Evolutionary conservation across 2,888 invertebrate genomes (phyloP).

Genomic region (Trisateles emortualis): DNA sequence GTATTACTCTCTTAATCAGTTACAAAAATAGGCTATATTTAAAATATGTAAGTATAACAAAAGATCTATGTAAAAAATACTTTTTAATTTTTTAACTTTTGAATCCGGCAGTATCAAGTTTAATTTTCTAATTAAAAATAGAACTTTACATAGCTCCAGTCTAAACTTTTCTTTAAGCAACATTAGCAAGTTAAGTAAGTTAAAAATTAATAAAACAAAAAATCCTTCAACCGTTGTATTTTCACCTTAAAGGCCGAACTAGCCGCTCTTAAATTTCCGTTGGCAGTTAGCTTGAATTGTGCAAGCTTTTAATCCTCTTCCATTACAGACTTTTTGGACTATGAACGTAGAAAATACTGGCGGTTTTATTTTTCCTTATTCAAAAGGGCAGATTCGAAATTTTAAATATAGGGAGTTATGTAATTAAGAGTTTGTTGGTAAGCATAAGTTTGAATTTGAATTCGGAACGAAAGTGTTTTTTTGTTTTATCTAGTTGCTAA

Average conservation of each 20-base stretch:
- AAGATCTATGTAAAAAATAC: neutral
- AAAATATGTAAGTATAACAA: too few relatives aligned
- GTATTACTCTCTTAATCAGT: too few relatives aligned
- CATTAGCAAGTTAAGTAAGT: neutral
- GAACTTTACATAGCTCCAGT: neutral
- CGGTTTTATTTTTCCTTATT: constrained; percentile 15
- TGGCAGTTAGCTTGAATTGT: constrained; percentile 58
- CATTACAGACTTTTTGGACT: constrained; percentile 40
- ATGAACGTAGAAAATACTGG: constrained; percentile 21
- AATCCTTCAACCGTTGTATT: neutral
- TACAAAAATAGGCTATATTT: too few relatives aligned
- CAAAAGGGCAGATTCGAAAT: neutral
- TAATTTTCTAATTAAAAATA: neutral
- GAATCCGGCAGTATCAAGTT: neutral
- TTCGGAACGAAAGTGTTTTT: too few relatives aligned
- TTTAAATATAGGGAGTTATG: neutral
- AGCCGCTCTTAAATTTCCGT: constrained; percentile 51
- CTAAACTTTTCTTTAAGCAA: neutral
- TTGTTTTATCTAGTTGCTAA: too few relatives aligned
- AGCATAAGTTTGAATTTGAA: neutral
- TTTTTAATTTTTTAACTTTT: neutral
- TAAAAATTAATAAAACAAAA: neutral
- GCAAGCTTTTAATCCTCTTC: constrained; percentile 59
- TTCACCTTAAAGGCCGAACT: constrained; percentile 14
- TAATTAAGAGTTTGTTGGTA: neutral